Evolutionary conservation across 2,888 invertebrate species (phyloP), one percentile per base, ranked within the genome.

Genomic region (Clitarchus hookeri): DNA sequence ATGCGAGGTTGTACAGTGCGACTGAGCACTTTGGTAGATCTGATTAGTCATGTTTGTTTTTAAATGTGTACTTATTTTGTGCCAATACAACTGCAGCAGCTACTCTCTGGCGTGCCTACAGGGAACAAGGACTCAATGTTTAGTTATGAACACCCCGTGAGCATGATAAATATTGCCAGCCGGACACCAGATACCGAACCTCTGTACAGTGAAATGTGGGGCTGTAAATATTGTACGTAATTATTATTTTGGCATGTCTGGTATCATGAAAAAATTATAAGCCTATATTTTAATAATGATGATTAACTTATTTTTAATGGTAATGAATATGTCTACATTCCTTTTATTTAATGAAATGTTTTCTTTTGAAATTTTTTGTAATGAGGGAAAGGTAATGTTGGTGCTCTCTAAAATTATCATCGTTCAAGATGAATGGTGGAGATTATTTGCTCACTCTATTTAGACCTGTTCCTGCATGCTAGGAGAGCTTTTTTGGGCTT

Each of bases 61-160:
- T 87, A 48, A 84, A 84, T 87, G 85, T 87, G 87, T 87, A 87
- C 87, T 87, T 87, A 87, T 85, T 85, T 85, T 65, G 83, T 54
- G 85, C 85, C 85, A 85, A 54, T 83, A 44, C 83, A 44, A 83
- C 83, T 54, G 54, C 82, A 85, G 83, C 82, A 65, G 2, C 83
- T 82, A 54, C 83, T 26, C 84, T 77, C 44, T 65, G 44, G 54
- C 54, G 77, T 65, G 77, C 44, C 36, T 82, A 82, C 27, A 82
- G 27, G 44, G 44, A 36, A 82, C 82, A 82, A 27, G 27, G 44
- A 82, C 36, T 82, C 36, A 36, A 27, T 25, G 82, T 26, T 26
- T 4, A 82, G 82, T 27, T 65, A 65, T n/a, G 0, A 82, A 82
- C 44, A 65, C 65, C 65, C 8, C 65, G 65, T 65, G 65, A 65